Conservation (phyloP, 2,113 vertebrate species). For the Lycaon pictus region DNA sequence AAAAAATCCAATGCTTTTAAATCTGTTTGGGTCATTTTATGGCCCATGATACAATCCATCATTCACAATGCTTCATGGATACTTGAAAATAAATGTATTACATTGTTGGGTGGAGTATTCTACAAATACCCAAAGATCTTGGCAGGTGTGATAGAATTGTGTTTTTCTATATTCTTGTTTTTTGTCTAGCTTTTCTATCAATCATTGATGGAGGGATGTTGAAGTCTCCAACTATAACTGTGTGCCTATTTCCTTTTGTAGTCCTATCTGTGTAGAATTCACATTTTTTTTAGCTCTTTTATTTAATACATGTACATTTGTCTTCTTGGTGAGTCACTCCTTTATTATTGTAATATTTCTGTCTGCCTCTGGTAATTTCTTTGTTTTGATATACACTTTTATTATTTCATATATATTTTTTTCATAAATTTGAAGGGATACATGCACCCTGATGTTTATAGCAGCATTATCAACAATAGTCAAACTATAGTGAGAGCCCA, state of each 20-base stretch:
- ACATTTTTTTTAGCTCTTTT: background rate
- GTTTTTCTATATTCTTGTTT: background rate
- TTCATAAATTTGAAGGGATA: background rate
- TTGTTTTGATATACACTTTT: background rate
- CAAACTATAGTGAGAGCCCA: background rate
- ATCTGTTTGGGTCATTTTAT: background rate
- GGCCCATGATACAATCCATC: background rate
- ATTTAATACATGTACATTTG: background rate
- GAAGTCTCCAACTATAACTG: background rate
- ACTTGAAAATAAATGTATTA: background rate
- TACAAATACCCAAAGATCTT: background rate
- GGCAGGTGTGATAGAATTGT: background rate
- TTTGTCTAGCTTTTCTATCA: background rate
- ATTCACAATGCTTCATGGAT: background rate
- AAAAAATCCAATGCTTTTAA: background rate
- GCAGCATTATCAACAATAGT: background rate
- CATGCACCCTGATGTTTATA: background rate
- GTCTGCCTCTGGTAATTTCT: background rate
- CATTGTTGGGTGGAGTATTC: background rate
- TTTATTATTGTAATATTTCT: background rate
- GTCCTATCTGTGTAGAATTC: background rate
- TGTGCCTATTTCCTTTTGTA: background rate
- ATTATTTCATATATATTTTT: background rate
- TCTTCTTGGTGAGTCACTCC: background rate
- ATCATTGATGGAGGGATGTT: background rate